Base-by-base conservation (phyloP, 2,888 invertebrate species). In the Mimumesa dahlbomi region DNA sequence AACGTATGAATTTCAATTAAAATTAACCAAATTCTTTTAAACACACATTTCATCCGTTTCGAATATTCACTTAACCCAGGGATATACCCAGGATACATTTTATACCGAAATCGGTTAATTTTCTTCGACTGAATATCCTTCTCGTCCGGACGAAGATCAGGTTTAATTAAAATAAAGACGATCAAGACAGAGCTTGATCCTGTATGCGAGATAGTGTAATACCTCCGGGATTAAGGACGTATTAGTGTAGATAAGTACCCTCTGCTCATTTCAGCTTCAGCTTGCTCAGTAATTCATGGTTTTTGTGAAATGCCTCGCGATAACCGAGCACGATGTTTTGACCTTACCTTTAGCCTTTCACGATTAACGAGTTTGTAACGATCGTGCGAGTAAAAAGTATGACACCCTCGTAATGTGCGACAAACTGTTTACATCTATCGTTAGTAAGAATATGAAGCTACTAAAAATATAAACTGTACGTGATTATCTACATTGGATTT, bases 161-260 rank as follows among this genome's bases (percentile, higher is more conserved):
- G 34, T 50, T 65, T 65, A 65, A 65, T 65, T 58, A 52, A 52
- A 65, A 45, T 29, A 22, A 52, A 58, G 52, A 6, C 42, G 14
- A 52, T 65, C 58, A 16, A 46, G 22, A 7, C 48, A 31, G 38
- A 36, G 40, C 45, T 6, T 29, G 38, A 54, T 65, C 53, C 22
- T 6, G 36, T 14, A 36, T 22, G 7, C 34, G n/a, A 31, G 13
- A 16, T 36, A 29, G 13, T 16, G n/a, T 43, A 49, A 59, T 54
- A 49, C 21, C 21, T 18, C 9, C 7, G 31, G 16, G 25, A 66
- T 69, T 61, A 62, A 40, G 25, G n/a, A 22, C 40, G 21, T 18
- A 61, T 34, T 31, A 18, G 14, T 5, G 40, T 16, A 36, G 25
- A 31, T 34, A 48, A 68, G 29, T 38, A 18, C 16, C 19, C 31